Conservation (phyloP, 2,113 vertebrate genomes). For the Carlito syrichta region DNA sequence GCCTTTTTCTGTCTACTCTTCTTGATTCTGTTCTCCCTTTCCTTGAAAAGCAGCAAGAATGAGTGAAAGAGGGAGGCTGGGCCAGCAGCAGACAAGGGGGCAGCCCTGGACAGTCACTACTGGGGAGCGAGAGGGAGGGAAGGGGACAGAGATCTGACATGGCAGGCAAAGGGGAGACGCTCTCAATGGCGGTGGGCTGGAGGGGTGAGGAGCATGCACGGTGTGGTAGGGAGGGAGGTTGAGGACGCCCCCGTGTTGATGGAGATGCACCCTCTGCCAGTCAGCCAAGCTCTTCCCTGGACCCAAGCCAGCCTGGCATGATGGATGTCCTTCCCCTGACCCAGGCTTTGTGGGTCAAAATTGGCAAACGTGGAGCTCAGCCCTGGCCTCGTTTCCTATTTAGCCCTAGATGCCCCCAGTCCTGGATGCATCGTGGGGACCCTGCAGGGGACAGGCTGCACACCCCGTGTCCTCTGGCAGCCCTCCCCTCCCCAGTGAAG, state of each 20-base stretch:
- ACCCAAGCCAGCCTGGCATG: background rate
- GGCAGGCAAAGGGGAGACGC: too few species aligned
- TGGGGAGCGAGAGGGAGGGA: background rate
- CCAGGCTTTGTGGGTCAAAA: background rate
- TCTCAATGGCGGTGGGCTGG: background rate
- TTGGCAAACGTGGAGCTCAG: background rate
- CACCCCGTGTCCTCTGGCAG: background rate
- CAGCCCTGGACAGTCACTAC: background rate
- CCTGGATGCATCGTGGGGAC: background rate
- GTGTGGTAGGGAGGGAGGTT: too few species aligned
- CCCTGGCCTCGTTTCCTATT: background rate
- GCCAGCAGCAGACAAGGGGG: rapidly evolving
- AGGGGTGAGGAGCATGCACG: background rate
- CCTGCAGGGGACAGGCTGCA: background rate
- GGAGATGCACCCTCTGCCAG: background rate
- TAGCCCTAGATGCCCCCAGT: background rate
- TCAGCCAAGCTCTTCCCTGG: background rate
- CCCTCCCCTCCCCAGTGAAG: background rate
- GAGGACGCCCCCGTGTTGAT: rapidly evolving
- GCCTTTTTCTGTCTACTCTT: background rate
- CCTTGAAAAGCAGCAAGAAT: background rate
- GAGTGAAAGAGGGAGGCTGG: too few species aligned
- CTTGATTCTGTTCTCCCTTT: background rate
- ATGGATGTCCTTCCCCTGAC: rapidly evolving
- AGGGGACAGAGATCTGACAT: background rate